phyloP scores from a whole-genome alignment of 2,113 vertebrate genomes.

The Accipiter virgatus region DNA sequence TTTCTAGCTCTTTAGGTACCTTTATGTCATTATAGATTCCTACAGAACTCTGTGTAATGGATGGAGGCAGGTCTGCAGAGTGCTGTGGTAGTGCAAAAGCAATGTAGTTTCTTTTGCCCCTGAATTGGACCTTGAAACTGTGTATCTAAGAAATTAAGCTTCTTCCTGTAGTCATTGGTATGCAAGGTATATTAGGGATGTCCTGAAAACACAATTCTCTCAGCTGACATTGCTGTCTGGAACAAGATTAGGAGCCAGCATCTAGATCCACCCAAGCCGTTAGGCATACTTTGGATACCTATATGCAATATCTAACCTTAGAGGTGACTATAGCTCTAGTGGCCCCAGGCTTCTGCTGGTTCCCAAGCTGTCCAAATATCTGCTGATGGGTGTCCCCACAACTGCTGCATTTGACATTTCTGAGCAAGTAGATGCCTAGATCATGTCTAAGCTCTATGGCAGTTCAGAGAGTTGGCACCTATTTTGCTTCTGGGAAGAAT shows the following conservation, averaged over 20 bases:
- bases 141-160: not conserved
- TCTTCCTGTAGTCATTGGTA: not conserved
- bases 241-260: not conserved
- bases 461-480: not conserved
- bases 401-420: not conserved
- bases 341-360: not conserved
- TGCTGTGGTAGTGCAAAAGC: not conserved
- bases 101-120: not conserved
- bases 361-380: not conserved
- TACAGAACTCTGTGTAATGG: not conserved
- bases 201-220: not conserved
- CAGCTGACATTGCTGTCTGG: accelerated
- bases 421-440: not conserved
- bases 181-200: not conserved
- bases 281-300: not conserved
- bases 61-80: not conserved
- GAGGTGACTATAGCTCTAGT: not conserved
- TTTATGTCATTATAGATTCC: not conserved
- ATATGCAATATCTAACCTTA: not conserved
- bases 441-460: not conserved
- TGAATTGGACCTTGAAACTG: not conserved
- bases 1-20: not conserved
- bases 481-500: not conserved
- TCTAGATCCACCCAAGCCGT: not conserved
- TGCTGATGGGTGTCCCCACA: not conserved